Conservation (phyloP, 2,888 invertebrate species). For the Norana najaformis region DNA sequence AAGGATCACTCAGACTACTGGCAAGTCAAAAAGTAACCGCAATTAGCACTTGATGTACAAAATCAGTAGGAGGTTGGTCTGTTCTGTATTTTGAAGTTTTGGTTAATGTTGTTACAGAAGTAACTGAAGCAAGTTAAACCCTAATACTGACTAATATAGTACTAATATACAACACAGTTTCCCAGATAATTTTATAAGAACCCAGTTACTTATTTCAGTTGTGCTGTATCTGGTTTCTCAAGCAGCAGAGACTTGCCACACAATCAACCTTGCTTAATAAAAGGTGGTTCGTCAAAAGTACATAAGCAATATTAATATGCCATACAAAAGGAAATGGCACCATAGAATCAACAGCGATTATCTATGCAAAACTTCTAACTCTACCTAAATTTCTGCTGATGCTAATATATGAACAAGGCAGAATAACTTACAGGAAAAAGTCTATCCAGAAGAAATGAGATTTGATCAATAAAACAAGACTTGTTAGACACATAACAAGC, state of each 20-base stretch:
- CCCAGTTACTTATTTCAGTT: background rate
- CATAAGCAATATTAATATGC: background rate
- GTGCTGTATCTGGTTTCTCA: background rate
- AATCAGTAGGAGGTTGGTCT: background rate
- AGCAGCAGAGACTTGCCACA: background rate
- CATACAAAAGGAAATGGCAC: slow-evolving; percentile 5
- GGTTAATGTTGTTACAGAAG: background rate
- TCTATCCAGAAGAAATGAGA: background rate
- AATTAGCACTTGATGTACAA: background rate
- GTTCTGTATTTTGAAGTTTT: background rate
- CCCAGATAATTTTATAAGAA: too few species aligned
- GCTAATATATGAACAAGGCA: background rate
- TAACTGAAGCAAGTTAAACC: background rate
- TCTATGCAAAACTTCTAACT: background rate
- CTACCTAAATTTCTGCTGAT: background rate
- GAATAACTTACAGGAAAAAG: slow-evolving; percentile 1
- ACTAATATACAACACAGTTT: too few species aligned
- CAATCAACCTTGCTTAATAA: background rate
- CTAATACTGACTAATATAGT: too few species aligned
- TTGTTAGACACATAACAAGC: background rate
- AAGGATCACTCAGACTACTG: background rate
- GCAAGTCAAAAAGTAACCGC: background rate
- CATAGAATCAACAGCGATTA: background rate
- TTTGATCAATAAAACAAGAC: background rate
- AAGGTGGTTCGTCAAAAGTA: background rate